phyloP scores from a whole-genome alignment of 2,797 vertebrate genomes.

The Gymnocypris eckloni region DNA sequence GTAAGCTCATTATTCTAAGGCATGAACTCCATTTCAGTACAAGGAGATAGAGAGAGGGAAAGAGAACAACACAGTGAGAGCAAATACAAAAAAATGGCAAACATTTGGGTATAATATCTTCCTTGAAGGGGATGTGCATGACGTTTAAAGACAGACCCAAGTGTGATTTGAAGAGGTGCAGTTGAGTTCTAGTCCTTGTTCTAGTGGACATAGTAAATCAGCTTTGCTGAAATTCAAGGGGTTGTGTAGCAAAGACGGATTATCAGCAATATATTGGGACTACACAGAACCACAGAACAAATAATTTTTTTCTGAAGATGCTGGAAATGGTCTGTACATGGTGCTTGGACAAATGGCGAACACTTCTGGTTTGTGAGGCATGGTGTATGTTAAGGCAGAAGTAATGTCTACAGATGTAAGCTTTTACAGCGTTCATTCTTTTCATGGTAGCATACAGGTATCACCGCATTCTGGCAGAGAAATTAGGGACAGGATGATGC shows the following conservation, averaged over 20 bases:
- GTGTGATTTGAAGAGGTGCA: constrained; percentile 12
- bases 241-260: constrained; percentile 50
- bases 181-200: constrained; percentile 5
- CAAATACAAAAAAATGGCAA: background rate
- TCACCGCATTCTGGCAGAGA: background rate
- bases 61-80: background rate
- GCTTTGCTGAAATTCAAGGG: constrained; percentile 1
- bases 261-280: constrained; percentile 51
- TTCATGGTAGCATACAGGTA: background rate
- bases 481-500: constrained; percentile 11
- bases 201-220: constrained; percentile 36
- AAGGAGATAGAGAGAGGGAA: constrained; percentile 41
- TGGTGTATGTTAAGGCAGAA: constrained; percentile 29
- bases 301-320: constrained; percentile 2
- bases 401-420: constrained; percentile 58
- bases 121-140: no score
- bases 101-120: background rate
- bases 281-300: constrained; percentile 20
- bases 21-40: constrained; percentile 57
- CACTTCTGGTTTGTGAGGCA: constrained; percentile 20
- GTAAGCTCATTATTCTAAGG: constrained; percentile 69
- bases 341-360: constrained; percentile 15
- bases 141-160: constrained; percentile 57
- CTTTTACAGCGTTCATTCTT: constrained; percentile 12
- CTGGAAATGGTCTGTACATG: background rate